Evolutionary conservation across 2,113 vertebrate genomes (phyloP).

Genomic region (Phocoena phocoena): DNA sequence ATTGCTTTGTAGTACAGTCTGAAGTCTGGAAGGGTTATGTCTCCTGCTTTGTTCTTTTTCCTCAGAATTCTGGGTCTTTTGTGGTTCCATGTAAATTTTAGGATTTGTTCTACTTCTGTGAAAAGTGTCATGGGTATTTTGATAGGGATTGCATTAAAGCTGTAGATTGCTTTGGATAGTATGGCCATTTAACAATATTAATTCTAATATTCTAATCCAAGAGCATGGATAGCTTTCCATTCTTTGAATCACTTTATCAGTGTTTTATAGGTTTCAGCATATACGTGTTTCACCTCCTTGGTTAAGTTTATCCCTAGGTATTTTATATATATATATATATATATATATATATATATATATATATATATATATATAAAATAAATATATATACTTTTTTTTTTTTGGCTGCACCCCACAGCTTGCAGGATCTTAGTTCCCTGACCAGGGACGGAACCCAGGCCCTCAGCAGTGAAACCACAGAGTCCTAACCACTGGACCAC

Average conservation of each 20-base stretch:
- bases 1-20: background rate
- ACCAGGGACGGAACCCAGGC: background rate
- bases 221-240: background rate
- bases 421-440: background rate
- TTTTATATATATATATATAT: background rate
- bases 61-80: background rate
- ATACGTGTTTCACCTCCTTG: background rate
- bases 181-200: background rate
- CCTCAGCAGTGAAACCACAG: background rate
- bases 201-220: background rate
- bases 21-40: background rate
- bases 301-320: background rate
- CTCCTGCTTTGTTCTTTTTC: background rate
- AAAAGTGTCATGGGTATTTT: background rate
- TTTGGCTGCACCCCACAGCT: background rate
- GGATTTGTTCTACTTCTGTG: background rate
- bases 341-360: too few relatives aligned
- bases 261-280: background rate
- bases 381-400: background rate
- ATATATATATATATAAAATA: background rate
- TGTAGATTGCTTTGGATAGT: background rate
- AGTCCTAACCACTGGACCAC: background rate
- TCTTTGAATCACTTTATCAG: background rate
- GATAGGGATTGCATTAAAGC: background rate
- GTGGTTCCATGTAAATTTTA: background rate